Base-by-base conservation (phyloP, 2,113 vertebrate genomes). In the Microtus oregoni region DNA sequence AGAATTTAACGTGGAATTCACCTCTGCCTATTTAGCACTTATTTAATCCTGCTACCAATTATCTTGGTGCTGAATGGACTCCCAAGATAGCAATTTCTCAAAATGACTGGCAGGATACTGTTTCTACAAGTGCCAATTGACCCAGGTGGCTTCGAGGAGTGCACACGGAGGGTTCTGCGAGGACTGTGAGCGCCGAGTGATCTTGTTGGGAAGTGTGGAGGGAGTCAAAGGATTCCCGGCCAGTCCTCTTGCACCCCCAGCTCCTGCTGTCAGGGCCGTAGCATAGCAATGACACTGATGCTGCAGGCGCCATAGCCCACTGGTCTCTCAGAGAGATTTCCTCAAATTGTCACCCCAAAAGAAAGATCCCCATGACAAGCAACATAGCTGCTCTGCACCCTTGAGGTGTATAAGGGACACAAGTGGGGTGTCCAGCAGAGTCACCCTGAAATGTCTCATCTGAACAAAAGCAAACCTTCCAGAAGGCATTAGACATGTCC, bases 11-110 rank as follows among this genome's bases (percentile, higher is more conserved):
- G 13, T 86, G 86, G 52, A n/a, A 50, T 17, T 70, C 83, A 35
- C 86, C 70, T 75, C 55, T 70, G 77, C 68, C 82, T 90, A 41
- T 3, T 94, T 44, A 95, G 78, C 63, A 13, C 47, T 70, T 68
- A 89, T 78, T 94, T 75, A 90, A 67, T 86, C 83, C 96, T 41
- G 38, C 68, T 32, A 70, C 81, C 91, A 90, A 81, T 94, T 91
- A 89, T 83, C 20, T 47, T 47, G 13, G 76, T 55, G 17, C 81
- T 5, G 82, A 47, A 70, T 41, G 15, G 90, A 95, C 86, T 94
- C 95, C 95, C 89, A 77, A 75, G 96, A 55, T 22, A 86, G 85
- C 78, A 52, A 28, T 94, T 95, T 95, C 95, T 96, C 93, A 77
- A 10, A 76, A 41, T 92, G 92, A 96, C 77, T 76, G 94, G 82